Base-by-base conservation (phyloP, 2,888 invertebrate genomes). In the Spilosoma lubricipeda region DNA sequence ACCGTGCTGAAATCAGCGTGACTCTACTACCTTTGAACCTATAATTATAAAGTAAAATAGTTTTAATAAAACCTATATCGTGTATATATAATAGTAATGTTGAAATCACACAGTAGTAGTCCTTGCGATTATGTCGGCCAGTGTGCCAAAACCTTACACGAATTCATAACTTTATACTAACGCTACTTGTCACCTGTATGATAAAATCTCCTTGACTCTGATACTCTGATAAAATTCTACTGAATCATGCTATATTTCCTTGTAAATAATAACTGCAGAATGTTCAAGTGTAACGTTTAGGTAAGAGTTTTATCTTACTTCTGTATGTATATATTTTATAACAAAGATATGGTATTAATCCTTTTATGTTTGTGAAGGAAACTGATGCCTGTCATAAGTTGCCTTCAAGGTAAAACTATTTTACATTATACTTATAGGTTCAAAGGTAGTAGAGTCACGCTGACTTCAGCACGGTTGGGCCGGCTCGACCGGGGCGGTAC, bases 161-260 rank as follows among this genome's bases (percentile, higher is more conserved):
- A 80, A 77, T 76, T 20, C 11, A 67, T 27, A 73, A 80, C 74
- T 75, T 77, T 84, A 66, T 70, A 48, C 30, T 23, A 56, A 75
- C 33, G 39, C 78, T 75, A 75, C 67, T 68, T 63, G 48, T 73
- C 71, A 52, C 68, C 48, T 63, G 45, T 59, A 69, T 15, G 52
- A 56, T 56, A 56, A 56, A n/a, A n/a, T n/a, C 52, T 56, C 23
- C n/a, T 11, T 11, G 56, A 4, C n/a, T 67, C 45, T 75, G 71
- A 84, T 82, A 76, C n/a, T 67, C 45, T 75, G 71, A 84, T 82
- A 76, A 82, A 71, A 68, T 70, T 59, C 52, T 70, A 65, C 3
- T 30, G 67, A 74, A 70, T 67, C 30, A 45, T 75, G 42, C 59
- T 18, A 59, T 69, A 76, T 69, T 78, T 75, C 66, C 74, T 78